Evolutionary conservation across 2,113 vertebrate species (phyloP), one percentile per base, ranked within the genome.

Genomic region (Chaetops frenatus): DNA sequence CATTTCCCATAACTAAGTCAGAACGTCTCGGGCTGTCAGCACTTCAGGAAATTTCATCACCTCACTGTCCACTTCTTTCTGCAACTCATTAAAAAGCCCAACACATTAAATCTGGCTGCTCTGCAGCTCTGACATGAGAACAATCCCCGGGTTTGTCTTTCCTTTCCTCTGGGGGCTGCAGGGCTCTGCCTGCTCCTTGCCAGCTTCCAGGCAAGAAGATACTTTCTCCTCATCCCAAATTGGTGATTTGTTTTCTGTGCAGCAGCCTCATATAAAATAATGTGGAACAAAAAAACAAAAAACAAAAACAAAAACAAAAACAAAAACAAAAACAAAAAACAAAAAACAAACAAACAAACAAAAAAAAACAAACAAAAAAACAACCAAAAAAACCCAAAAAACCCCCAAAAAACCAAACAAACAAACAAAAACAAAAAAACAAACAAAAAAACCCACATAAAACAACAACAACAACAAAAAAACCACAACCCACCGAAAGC

Each of bases 31-130:
- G 82, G 78, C 92, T 95, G 94, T 96, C 95, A 97, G 93, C 94
- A 96, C 92, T 92, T 96, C 76, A 90, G 92, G 88, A 96, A 94
- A 96, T 96, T 94, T 97, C 95, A 92, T 96, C 93, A 90, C 92
- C 92, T 96, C 92, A 81, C 92, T 97, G 94, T 97, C 95, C 92
- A 96, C 82, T 95, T 96, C 94, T 96, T 96, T 96, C 90, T 95
- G 93, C 92, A 96, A 96, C 94, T 96, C 92, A 94, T 96, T 97
- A 96, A 95, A 94, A 97, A 97, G 33, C 1, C 73, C 94, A 95
- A 95, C 93, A 67, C 90, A 96, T 92, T 96, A 96, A 97, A 97
- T 95, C 94, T 90, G 0, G 8, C 79, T 94, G 90, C 90, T 93
- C 89, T 69, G 77, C 89, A 79, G 77, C 78, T 92, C 88, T 92